Conservation (phyloP, 2,113 vertebrate genomes). For the Lipophrys pholis region DNA sequence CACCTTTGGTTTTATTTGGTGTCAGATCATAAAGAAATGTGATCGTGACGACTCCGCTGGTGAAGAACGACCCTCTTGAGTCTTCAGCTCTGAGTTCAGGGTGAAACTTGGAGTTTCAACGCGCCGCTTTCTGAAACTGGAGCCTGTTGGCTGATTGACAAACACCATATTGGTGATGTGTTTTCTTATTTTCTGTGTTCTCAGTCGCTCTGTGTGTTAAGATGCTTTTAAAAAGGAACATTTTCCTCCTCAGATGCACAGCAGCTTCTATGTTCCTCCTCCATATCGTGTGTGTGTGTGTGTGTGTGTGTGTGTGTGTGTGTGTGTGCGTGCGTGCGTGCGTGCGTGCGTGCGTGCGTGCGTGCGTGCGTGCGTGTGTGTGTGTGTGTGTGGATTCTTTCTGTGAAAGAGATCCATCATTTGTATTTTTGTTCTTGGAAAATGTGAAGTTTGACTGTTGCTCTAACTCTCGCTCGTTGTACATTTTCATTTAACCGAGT, state of each 20-base stretch:
- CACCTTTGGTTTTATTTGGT: too few species aligned
- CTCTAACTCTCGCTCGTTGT: conserved; percentile 75
- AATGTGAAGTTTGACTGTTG: conserved; percentile 86
- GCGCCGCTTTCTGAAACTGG: too few species aligned
- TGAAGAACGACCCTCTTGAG: too few species aligned
- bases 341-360: too few species aligned
- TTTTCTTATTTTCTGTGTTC: conserved; percentile 34
- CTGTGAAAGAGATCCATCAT: conserved; percentile 90
- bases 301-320: conserved; percentile 55
- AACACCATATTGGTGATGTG: conserved; percentile 78
- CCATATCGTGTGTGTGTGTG: conserved; percentile 39
- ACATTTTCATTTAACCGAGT: conserved; percentile 74
- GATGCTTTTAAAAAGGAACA: conserved; percentile 37
- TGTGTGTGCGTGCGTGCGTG: conserved; percentile 60
- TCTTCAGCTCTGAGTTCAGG: too few species aligned
- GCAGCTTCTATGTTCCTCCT: conserved; percentile 60
- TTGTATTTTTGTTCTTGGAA: conserved; percentile 75
- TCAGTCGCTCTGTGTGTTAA: conserved; percentile 44
- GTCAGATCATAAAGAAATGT: too few species aligned
- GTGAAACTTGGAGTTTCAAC: too few species aligned
- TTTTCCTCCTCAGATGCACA: conserved; percentile 32
- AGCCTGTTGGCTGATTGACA: conserved; percentile 52
- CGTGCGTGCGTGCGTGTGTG: conserved; percentile 50
- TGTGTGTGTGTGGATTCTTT: conserved; percentile 86
- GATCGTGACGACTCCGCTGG: too few species aligned